phyloP scores from a whole-genome alignment of 2,888 invertebrate species.

The Iphiclides podalirius region DNA sequence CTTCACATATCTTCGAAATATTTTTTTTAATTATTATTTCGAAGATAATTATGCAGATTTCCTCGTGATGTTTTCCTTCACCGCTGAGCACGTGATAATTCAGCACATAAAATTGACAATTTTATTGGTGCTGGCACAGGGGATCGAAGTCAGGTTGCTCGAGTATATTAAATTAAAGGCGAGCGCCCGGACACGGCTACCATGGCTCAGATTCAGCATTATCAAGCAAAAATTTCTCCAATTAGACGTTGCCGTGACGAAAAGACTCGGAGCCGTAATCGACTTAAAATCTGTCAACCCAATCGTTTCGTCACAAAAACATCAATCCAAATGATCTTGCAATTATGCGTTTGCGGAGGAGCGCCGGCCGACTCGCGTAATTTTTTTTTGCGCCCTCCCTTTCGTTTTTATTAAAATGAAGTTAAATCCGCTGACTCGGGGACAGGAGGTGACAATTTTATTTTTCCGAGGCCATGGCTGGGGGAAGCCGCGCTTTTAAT shows the following conservation, averaged over 20 bases:
- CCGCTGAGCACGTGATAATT: no score
- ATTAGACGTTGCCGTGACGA: background rate
- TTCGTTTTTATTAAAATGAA: constrained; percentile 70
- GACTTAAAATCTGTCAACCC: constrained; percentile 19
- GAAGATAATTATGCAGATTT: no score
- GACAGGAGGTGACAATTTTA: constrained; percentile 67
- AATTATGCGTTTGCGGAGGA: constrained; percentile 22
- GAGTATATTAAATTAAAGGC: no score
- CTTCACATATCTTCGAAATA: no score
- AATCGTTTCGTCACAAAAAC: constrained; percentile 18
- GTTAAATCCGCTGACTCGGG: constrained; percentile 62
- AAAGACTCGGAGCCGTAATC: constrained; percentile 15
- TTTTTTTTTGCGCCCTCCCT: constrained; percentile 48
- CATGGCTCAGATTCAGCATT: no score
- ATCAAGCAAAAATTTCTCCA: background rate
- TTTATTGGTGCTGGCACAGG: no score
- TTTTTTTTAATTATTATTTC: no score
- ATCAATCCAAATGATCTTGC: constrained; percentile 24
- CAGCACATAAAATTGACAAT: no score
- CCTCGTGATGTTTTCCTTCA: no score
- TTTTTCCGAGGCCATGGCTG: constrained; percentile 46
- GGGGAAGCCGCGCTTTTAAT: constrained; percentile 9
- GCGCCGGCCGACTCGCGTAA: constrained; percentile 38
- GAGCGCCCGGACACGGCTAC: no score
- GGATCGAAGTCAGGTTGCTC: no score